Percentiles rank a stretch among this genome's conserved stretches.
Evolutionary conservation across 1,140 invertebrate species (phyloP).

Genomic region (Callitettix versicolor): DNA sequence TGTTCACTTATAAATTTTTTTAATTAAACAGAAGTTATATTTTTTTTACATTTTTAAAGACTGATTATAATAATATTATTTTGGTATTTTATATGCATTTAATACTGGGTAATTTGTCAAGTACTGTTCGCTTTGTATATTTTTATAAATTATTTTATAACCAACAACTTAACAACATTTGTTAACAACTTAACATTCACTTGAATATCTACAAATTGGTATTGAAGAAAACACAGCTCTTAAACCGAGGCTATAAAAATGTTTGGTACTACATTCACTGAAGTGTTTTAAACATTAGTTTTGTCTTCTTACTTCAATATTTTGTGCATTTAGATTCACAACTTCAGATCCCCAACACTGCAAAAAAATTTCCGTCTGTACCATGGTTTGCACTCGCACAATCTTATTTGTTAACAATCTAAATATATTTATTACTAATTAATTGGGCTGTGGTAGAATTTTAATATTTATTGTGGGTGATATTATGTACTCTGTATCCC

Average conservation of each 20-base stretch:
- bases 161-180: constrained; percentile 1
- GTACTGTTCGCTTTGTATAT: neutral
- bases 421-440: constrained; percentile 17
- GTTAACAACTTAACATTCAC: neutral
- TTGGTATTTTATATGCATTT: no score
- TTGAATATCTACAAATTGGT: no score
- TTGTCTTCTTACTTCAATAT: neutral
- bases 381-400: constrained; percentile 17
- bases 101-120: no score
- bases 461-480: constrained; percentile 19
- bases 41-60: neutral
- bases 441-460: constrained; percentile 16
- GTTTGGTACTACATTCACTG: no score
- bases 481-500: constrained; percentile 10
- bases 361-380: constrained; percentile 15
- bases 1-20: no score
- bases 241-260: no score
- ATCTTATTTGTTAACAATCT: constrained; percentile 15
- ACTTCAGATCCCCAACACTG: neutral
- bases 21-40: no score
- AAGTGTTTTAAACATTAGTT: constrained; percentile 2
- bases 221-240: no score
- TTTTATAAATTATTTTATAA: neutral
- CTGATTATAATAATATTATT: neutral
- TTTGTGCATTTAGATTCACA: neutral